A percentile compares a stretch with the other conserved stretches of the same genome.
Evolutionary conservation across 2,797 vertebrate species (phyloP).

Genomic region (Pelodytes ibericus): DNA sequence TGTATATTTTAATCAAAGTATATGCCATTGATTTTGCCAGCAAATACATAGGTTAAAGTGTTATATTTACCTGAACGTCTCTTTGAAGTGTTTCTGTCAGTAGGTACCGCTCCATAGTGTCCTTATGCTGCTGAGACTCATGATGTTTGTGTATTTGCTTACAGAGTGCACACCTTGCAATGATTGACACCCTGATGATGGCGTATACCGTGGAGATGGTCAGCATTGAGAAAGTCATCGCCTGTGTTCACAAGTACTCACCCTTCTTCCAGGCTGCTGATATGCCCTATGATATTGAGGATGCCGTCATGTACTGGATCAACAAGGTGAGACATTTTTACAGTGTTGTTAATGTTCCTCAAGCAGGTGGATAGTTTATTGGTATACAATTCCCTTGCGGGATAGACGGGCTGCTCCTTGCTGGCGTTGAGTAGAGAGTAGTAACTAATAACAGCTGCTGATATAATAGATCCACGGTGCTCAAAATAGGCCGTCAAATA

Average conservation of each 20-base stretch:
- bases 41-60: no score
- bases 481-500: no score
- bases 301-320: constrained; percentile 92
- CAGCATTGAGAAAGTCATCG: constrained; percentile 87
- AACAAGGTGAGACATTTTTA: constrained; percentile 82
- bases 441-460: no score
- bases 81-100: no score
- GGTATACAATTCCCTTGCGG: no score
- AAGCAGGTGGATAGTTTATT: not conserved
- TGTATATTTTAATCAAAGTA: no score
- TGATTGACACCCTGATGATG: constrained; percentile 97
- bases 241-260: constrained; percentile 84
- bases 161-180: constrained; percentile 92
- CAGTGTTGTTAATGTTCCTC: not conserved
- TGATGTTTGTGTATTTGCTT: constrained; percentile 44
- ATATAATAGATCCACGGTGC: no score
- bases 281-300: constrained; percentile 90
- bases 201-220: constrained; percentile 90
- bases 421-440: no score
- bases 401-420: no score
- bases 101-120: not conserved
- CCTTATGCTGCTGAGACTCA: not conserved
- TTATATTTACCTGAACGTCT: no score
- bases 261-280: constrained; percentile 82
- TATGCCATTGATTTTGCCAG: no score